Evolutionary conservation across 2,888 invertebrate species (phyloP).

Genomic region (Stomorhina lunata): DNA sequence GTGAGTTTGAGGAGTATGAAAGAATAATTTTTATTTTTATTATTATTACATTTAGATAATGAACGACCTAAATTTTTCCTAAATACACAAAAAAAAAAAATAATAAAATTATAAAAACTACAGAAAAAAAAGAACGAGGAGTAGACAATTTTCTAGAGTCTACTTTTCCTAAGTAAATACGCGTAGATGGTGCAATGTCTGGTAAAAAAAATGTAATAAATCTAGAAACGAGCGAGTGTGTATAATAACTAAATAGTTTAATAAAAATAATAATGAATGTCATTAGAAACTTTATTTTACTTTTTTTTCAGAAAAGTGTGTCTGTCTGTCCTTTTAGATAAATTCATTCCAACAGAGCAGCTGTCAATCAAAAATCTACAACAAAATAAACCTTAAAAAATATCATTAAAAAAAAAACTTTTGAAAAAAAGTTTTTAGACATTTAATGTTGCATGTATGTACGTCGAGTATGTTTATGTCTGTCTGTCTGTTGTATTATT

Average conservation of each 20-base stretch:
- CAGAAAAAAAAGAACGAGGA: conserved; percentile 9
- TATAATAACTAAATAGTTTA: conserved; percentile 35
- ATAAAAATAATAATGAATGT: conserved; percentile 63
- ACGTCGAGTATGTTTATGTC: background rate
- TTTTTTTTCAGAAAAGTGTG: background rate
- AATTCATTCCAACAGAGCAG: conserved; percentile 62
- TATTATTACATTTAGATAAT: conserved; percentile 65
- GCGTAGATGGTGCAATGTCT: no score
- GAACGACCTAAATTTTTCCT: conserved; percentile 64
- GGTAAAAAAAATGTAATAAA: no score
- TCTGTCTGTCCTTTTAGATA: conserved; percentile 39
- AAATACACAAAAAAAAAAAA: conserved; percentile 59
- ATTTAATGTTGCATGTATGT: background rate
- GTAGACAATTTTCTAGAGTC: conserved; percentile 29
- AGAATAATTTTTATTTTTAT: conserved; percentile 31
- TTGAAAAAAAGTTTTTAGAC: conserved; percentile 27
- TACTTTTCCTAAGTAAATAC: conserved; percentile 22
- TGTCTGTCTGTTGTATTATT: no score
- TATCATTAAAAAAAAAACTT: conserved; percentile 47
- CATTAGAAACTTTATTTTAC: conserved; percentile 62
- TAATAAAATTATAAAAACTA: conserved; percentile 24
- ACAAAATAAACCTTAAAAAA: conserved; percentile 60
- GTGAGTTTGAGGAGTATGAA: background rate
- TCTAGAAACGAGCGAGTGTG: conserved; percentile 12
- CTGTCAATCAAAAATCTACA: conserved; percentile 62